phyloP scores from a whole-genome alignment of 2,113 vertebrate genomes.

The Theristicus caerulescens region DNA sequence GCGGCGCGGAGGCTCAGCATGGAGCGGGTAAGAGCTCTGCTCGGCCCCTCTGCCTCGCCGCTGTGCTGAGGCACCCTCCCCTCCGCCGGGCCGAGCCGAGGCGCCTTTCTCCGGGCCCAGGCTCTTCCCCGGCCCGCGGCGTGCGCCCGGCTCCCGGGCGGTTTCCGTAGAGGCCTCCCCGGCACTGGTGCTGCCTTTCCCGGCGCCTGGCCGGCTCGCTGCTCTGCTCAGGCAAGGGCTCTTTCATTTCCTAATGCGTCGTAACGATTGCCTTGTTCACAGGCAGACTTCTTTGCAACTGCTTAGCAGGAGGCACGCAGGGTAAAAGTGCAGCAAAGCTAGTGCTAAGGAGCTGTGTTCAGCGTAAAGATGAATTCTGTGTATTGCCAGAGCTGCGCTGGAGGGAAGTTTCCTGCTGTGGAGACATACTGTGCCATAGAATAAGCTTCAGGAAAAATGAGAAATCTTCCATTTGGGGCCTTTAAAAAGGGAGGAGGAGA shows the following conservation, averaged over 20 bases:
- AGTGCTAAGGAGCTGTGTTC: not conserved
- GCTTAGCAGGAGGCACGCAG: too few species aligned
- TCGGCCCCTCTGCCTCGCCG: too few species aligned
- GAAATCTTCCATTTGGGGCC: not conserved
- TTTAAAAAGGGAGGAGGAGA: not conserved
- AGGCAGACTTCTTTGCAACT: not conserved
- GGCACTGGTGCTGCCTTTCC: not conserved
- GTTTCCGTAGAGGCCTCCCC: not conserved
- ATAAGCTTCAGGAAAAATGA: not conserved
- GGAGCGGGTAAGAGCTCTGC: not conserved
- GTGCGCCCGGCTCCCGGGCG: not conserved
- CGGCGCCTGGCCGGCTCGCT: accelerated
- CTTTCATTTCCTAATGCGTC: not conserved
- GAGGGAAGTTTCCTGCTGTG: too few species aligned
- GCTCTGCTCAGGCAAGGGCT: not conserved
- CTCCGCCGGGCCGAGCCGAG: not conserved
- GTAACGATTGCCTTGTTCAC: too few species aligned
- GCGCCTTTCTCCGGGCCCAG: not conserved
- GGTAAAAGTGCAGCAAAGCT: not conserved
- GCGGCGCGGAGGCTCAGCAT: not conserved
- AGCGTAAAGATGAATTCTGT: too few species aligned
- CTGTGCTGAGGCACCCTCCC: not conserved
- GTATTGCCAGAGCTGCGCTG: not conserved
- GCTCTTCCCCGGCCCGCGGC: not conserved
- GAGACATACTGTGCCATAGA: not conserved